These are phyloP conservation scores for Leptoteleia sp. DNA, from an alignment of 1,140 invertebrate genomes.

Conservation along the genomic window DNA sequence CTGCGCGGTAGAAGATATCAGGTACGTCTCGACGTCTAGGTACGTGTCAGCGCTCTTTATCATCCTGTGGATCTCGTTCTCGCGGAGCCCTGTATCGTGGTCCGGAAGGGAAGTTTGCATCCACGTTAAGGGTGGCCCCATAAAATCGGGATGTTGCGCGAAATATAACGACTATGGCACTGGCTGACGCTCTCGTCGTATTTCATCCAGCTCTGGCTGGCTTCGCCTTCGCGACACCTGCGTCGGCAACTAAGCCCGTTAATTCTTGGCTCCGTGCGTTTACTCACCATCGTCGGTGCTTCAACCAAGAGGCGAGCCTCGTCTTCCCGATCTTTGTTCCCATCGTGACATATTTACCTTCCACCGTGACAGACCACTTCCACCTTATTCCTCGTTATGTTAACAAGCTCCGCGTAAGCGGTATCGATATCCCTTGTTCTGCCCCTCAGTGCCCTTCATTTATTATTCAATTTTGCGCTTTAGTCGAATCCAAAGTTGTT, in stretches of 20 bases:
- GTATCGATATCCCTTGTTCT: slow-evolving; percentile 33
- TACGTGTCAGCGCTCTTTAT: slow-evolving; percentile 57
- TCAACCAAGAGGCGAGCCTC: slow-evolving; percentile 64
- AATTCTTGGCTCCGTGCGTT: slow-evolving; percentile 76
- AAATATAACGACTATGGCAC: slow-evolving; percentile 78
- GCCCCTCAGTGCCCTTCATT: not conserved
- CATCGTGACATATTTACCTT: slow-evolving; percentile 67
- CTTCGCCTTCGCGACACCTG: slow-evolving; percentile 77
- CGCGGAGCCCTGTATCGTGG: slow-evolving; percentile 61
- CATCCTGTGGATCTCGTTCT: slow-evolving; percentile 60
- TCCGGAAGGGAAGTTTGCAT: slow-evolving; percentile 70
- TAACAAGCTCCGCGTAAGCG: slow-evolving; percentile 52
- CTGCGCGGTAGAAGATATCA: slow-evolving; percentile 20
- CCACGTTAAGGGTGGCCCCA: slow-evolving; percentile 72
- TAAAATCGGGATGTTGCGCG: slow-evolving; percentile 82
- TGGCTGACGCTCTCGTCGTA: slow-evolving; percentile 77
- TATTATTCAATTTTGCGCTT: no score
- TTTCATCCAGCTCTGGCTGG: slow-evolving; percentile 75
- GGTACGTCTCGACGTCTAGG: slow-evolving; percentile 30
- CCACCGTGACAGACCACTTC: slow-evolving; percentile 51
- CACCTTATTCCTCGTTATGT: slow-evolving; percentile 47
- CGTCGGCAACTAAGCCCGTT: slow-evolving; percentile 81
- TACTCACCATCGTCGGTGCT: slow-evolving; percentile 67
- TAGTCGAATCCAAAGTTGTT: no score
- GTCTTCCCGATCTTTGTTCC: slow-evolving; percentile 69